phyloP scores from a whole-genome alignment of 1,140 invertebrate genomes.

The Ooceraea biroi region DNA sequence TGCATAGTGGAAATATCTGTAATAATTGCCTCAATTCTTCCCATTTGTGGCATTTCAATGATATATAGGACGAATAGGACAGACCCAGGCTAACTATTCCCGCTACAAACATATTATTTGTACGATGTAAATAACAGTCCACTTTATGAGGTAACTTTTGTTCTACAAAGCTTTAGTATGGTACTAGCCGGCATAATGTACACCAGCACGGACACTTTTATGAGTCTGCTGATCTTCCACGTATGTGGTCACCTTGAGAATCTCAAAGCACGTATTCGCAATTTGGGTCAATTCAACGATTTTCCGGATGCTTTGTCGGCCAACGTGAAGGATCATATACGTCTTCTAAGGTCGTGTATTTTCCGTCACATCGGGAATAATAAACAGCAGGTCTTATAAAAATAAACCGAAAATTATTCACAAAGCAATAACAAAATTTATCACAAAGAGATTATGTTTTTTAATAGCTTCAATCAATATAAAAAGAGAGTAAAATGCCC shows the following conservation, averaged over 20 bases:
- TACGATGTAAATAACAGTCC: constrained; percentile 19
- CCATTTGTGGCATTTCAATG: constrained; percentile 17
- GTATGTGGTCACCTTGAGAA: constrained; percentile 43
- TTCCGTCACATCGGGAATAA: no score
- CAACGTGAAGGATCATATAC: constrained; percentile 11
- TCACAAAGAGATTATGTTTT: no score
- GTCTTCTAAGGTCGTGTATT: constrained; percentile 54
- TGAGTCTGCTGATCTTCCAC: constrained; percentile 32
- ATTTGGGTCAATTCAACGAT: not conserved
- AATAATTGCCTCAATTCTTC: not conserved
- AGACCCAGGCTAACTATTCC: not conserved
- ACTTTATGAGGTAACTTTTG: constrained; percentile 34
- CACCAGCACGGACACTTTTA: constrained; percentile 16
- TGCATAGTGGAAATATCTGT: not conserved
- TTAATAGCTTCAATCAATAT: no score
- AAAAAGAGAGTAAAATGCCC: no score
- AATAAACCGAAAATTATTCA: not conserved
- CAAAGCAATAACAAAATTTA: no score
- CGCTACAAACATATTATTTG: constrained; percentile 30
- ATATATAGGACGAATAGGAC: constrained; percentile 13
- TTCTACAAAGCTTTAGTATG: not conserved
- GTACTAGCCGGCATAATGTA: not conserved
- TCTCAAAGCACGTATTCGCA: constrained; percentile 1
- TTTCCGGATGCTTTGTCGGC: not conserved
- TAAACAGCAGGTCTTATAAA: no score